phyloP scores from a whole-genome alignment of 2,797 vertebrate genomes.

The Eupleurogrammus muticus region DNA sequence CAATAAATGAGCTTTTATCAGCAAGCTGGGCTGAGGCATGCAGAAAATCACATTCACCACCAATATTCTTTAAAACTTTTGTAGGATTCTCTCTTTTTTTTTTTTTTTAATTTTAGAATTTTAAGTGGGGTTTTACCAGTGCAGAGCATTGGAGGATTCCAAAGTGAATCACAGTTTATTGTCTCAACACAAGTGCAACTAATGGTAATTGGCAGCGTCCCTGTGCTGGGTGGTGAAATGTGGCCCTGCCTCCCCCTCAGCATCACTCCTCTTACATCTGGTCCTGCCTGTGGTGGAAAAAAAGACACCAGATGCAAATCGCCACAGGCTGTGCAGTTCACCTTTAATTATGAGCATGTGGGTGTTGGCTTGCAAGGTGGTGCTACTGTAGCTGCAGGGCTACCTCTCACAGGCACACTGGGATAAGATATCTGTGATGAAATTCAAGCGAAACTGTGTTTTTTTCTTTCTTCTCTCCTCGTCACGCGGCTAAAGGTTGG shows the following conservation, averaged over 20 bases:
- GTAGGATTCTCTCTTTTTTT: too few relatives aligned
- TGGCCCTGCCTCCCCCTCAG: slow-evolving; percentile 10
- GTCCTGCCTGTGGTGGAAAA: slow-evolving; percentile 23
- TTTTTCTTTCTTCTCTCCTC: neutral
- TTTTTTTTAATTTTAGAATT: too few relatives aligned
- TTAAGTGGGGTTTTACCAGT: too few relatives aligned
- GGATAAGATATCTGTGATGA: slow-evolving; percentile 53
- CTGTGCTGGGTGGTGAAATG: slow-evolving; percentile 14
- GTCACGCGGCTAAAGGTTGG: slow-evolving; percentile 15
- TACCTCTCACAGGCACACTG: slow-evolving; percentile 45
- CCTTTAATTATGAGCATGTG: slow-evolving; percentile 68
- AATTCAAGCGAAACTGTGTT: slow-evolving; percentile 54
- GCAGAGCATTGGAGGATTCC: too few relatives aligned
- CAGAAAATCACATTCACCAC: too few relatives aligned
- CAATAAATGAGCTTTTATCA: slow-evolving; percentile 39
- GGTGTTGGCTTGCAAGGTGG: slow-evolving; percentile 54
- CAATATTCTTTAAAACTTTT: too few relatives aligned
- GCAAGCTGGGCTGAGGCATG: too few relatives aligned
- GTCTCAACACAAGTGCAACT: slow-evolving; percentile 27
- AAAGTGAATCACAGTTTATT: neutral
- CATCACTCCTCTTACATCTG: slow-evolving; percentile 37
- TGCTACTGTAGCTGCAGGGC: slow-evolving; percentile 46
- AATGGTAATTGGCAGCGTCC: slow-evolving; percentile 42
- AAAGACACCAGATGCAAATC: slow-evolving; percentile 64
- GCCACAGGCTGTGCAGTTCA: slow-evolving; percentile 59